These are phyloP conservation scores for Choristoneura rosaceana DNA, from an alignment of 2,888 invertebrate species.

Conservation along the genomic window DNA sequence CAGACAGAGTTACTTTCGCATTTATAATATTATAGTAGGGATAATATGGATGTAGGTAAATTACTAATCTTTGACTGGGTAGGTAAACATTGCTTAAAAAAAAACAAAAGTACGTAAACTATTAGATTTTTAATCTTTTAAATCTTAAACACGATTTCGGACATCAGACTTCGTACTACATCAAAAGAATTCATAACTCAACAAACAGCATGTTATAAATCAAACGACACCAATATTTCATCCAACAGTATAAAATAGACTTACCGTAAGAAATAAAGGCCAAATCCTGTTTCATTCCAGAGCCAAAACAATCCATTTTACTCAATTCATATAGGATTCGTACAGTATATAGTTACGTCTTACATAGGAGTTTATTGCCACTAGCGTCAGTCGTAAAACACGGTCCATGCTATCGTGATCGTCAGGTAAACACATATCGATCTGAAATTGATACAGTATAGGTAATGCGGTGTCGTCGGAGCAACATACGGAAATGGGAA, in stretches of 20 bases:
- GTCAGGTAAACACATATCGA: conserved; percentile 25
- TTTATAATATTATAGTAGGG: no score
- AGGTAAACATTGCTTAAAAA: no score
- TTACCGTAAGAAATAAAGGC: conserved; percentile 1
- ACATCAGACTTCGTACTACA: neutral
- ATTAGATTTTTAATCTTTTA: no score
- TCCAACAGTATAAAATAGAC: neutral
- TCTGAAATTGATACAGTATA: conserved; percentile 17
- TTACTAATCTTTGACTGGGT: no score
- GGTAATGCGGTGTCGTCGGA: neutral
- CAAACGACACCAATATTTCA: neutral
- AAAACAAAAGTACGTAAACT: no score
- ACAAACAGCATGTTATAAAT: neutral
- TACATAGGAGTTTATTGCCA: conserved; percentile 14
- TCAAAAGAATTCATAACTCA: conserved; percentile 9
- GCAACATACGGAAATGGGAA: neutral
- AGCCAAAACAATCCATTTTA: conserved; percentile 21
- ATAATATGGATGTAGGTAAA: no score
- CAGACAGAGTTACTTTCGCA: no score
- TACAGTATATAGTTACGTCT: conserved; percentile 3
- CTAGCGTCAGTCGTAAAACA: conserved; percentile 14
- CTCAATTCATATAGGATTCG: conserved; percentile 15
- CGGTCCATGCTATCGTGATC: conserved; percentile 7
- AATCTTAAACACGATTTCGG: neutral
- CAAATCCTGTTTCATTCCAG: conserved; percentile 10